Conservation (phyloP, 2,797 vertebrate genomes). For the Prionace glauca region DNA sequence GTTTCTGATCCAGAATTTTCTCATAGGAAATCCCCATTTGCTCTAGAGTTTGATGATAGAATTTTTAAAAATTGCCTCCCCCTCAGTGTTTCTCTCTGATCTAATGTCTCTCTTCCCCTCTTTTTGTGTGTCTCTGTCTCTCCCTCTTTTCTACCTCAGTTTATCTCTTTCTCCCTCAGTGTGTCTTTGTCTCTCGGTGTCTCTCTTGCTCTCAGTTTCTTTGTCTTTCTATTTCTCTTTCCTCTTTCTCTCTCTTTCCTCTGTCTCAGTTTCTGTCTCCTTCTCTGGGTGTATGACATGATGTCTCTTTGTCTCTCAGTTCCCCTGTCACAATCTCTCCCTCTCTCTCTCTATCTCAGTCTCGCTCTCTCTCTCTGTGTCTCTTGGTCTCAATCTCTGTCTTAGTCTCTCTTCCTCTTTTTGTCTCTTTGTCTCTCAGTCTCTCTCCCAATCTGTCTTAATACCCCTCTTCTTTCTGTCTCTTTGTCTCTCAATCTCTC, state of each 20-base stretch:
- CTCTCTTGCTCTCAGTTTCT: not conserved
- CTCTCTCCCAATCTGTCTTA: not conserved
- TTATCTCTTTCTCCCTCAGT: not conserved
- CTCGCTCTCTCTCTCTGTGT: not conserved
- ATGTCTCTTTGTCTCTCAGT: not conserved
- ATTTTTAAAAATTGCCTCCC: not conserved
- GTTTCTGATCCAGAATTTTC: not conserved
- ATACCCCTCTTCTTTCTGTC: not conserved
- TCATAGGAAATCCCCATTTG: not conserved
- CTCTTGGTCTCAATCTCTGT: not conserved
- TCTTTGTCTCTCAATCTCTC: not conserved
- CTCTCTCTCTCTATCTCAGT: not conserved
- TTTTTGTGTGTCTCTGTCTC: not conserved
- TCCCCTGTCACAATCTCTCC: not conserved
- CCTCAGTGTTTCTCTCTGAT: not conserved
- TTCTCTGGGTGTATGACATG: not conserved
- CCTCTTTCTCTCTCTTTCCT: not conserved
- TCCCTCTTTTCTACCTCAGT: not conserved
- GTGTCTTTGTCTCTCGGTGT: not conserved
- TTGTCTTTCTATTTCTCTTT: not conserved
- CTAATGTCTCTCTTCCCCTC: not conserved
- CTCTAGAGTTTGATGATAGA: not conserved
- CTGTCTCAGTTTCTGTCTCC: not conserved
- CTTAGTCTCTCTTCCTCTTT: not conserved
- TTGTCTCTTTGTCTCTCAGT: not conserved